Evolutionary conservation across 2,888 invertebrate species (phyloP), one percentile per base, ranked within the genome.

Genomic region (Poecilus cupreus): DNA sequence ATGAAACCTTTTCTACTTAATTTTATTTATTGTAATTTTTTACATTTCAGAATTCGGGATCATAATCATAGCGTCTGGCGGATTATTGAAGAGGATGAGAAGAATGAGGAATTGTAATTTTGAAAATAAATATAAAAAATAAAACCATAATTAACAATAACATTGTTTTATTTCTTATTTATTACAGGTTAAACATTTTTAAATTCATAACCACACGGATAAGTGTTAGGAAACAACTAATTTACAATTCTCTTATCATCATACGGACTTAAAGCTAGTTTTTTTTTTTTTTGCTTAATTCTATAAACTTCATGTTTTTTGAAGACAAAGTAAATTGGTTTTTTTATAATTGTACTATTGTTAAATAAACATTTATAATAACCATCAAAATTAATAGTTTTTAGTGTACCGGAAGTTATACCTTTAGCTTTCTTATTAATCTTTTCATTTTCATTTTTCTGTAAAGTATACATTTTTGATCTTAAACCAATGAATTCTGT

Each of bases 401-500:
- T 81, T 3, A 84, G 49, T 13, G 83, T 82, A 68, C 22, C 26
- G 13, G 49, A 18, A 37, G 70, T 82, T 39, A 83, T 79, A 10
- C 84, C 83, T 37, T 83, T 84, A 13, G 82, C 80, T 43, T 83
- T 82, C 83, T 84, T 85, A 84, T 11, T 84, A 80, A 77, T 84
- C 82, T 82, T 84, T 84, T 16, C 82, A 64, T 85, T 85, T 68
- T 85, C 85, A 3, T 82, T 72, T n/a, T 70, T 46, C 5, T 78
- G 39, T 54, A 39, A 37, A 16, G 72, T 22, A 46, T 86, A 86
- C 83, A 85, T 82, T 81, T 86, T 86, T 8, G 84, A 77, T 46
- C 84, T 64, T 8, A 87, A 76, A 3, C 86, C 87, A 0, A 87
- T 82, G 82, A 86, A 87, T 82, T 87, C 85, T 0, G 82, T 84